Base-by-base conservation (phyloP, 1,140 invertebrate genomes). In the Cotesia vestalis region DNA sequence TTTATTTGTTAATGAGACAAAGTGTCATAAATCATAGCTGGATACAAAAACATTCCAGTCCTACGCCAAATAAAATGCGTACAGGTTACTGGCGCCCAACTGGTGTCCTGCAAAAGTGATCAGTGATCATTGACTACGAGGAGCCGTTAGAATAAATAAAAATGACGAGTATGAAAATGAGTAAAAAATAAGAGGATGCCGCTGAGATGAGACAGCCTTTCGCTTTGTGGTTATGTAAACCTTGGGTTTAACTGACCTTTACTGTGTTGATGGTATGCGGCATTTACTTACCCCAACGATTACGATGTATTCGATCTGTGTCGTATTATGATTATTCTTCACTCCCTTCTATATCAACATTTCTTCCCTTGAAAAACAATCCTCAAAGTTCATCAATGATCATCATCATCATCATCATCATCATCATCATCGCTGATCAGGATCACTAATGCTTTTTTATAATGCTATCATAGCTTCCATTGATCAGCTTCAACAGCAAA, bases 201-300 rank as follows among this genome's bases (percentile, higher is more conserved):
- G 57, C 63, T 66, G 69, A 74, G 72, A 76, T 76, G 75, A 70
- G 73, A 69, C 75, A 76, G 74, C 75, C 75, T 76, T 76, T 76
- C 75, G 75, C 69, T 67, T 73, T 63, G 72, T 76, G 73, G 75
- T 76, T 76, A 76, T 76, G 75, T 76, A 76, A 76, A 72, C 70
- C 70, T 72, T 72, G 71, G 75, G 75, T 70, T 73, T 76, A 36
- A 72, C 69, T 76, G 75, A 76, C 75, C 75, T 76, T 76, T 76
- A 74, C 62, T 76, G 74, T 60, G 70, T 74, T 76, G 72, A 75
- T 71, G 75, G 75, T 72, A 74, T 73, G 75, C 75, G 75, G 75
- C 75, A 76, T 76, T 76, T 76, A 76, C 72, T 69, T 76, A 76
- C 69, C 72, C 55, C 70, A 46, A 66, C 63, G 70, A 72, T 72